Base-by-base conservation (phyloP, 2,888 invertebrate species). In the Drosophila hamatofila region DNA sequence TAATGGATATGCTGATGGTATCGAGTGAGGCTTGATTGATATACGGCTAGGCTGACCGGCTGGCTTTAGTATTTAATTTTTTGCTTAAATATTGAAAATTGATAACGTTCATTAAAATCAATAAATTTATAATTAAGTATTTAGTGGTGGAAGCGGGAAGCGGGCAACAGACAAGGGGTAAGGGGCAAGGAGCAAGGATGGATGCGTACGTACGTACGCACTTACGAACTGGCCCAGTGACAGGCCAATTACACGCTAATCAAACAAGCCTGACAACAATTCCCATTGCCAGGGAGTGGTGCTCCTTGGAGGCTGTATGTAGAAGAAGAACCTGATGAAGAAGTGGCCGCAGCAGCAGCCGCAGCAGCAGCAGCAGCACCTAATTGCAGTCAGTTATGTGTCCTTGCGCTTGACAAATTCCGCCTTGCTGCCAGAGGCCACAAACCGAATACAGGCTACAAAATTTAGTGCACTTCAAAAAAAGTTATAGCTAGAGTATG, bases 221-320 rank as follows among this genome's bases (percentile, higher is more conserved):
- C 12, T 21, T 9, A 11, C 12, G 9, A 57, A 23, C 35, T 54
- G 65, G 57, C 37, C 46, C 56, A 54, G 60, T 62, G 68, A 71
- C 74, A 67, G 65, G 56, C 78, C 88, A 87, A 87, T 89, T 89
- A 85, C 85, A 72, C 69, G 80, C 70, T 87, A 87, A 85, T 85
- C 85, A 89, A 85, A 89, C 89, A 85, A 87, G 89, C 72, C 86
- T 88, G 85, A 85, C 89, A 85, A 85, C 85, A 85, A 89, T 84
- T 79, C 74, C 81, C 80, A 78, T 80, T 83, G 68, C 56, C 61
- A 44, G 60, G 37, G 16, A 59, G 41, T 48, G 35, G n/a, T 57
- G 67, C 59, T 52, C 44, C 58, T 51, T 48, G 56, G 39, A 25
- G 8, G 37, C 25, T 42, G 42, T 21, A 14, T 35, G 51, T 16